Evolutionary conservation across 2,797 vertebrate species (phyloP).

Genomic region (Centroberyx gerrardi): DNA sequence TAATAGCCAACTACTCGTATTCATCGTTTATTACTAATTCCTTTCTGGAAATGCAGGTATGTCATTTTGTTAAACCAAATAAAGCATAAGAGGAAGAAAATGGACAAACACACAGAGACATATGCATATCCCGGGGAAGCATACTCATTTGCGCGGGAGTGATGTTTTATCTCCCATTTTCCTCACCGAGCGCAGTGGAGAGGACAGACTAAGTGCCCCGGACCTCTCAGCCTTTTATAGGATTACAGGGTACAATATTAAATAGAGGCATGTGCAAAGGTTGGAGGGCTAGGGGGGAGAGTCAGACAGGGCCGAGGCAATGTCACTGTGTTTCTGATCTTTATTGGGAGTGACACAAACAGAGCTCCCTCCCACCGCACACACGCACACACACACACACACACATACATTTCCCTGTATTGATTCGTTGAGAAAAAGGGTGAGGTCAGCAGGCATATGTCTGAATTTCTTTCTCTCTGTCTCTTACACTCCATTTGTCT

Average conservation of each 20-base stretch:
- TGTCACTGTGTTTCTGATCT: conserved; percentile 70
- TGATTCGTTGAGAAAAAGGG: conserved; percentile 74
- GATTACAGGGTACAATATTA: conserved; percentile 75
- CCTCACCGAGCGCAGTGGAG: conserved; percentile 41
- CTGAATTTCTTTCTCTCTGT: conserved; percentile 82
- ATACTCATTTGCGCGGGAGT: conserved; percentile 29
- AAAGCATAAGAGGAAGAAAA: conserved; percentile 13
- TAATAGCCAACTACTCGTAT: conserved; percentile 27
- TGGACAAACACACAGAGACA: conserved; percentile 6
- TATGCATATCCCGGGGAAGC: conserved; percentile 3
- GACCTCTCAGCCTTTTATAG: conserved; percentile 75
- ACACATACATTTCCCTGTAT: conserved; percentile 73
- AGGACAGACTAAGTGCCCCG: conserved; percentile 72
- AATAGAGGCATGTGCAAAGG: conserved; percentile 79
- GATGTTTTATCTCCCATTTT: conserved; percentile 53
- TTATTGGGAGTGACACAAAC: conserved; percentile 72
- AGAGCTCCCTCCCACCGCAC: conserved; percentile 33
- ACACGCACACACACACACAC: conserved; percentile 31
- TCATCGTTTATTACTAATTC: conserved; percentile 23
- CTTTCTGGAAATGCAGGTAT: conserved; percentile 1
- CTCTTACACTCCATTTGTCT: conserved; percentile 84
- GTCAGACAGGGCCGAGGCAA: conserved; percentile 66
- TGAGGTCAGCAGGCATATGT: conserved; percentile 83
- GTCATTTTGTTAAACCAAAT: conserved; percentile 9
- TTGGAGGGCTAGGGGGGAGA: conserved; percentile 56